Conservation (phyloP, 1,140 invertebrate species). For the Diplogasteroides magnus region DNA sequence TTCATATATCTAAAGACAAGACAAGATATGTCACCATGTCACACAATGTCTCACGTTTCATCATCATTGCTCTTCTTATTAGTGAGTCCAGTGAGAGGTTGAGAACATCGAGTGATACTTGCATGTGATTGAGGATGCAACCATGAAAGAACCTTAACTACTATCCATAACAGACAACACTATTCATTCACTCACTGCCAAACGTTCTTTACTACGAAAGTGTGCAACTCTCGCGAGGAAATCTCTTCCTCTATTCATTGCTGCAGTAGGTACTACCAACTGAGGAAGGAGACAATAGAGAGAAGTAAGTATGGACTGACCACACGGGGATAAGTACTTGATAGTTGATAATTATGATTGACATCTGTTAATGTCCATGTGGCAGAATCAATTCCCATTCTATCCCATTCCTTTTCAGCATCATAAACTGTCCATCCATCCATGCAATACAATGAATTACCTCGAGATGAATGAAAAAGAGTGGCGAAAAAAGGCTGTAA, state of each 20-base stretch:
- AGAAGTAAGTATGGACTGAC: no score
- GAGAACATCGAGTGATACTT: slow-evolving; percentile 87
- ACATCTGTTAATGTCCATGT: slow-evolving; percentile 90
- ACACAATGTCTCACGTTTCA: slow-evolving; percentile 36
- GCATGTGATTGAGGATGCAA: slow-evolving; percentile 92
- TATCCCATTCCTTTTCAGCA: slow-evolving; percentile 80
- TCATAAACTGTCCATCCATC: slow-evolving; percentile 96
- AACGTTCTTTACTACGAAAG: slow-evolving; percentile 76
- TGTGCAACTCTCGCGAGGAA: slow-evolving; percentile 74
- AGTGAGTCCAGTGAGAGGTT: slow-evolving; percentile 82
- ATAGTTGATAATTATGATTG: slow-evolving; percentile 87
- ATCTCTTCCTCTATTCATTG: slow-evolving; percentile 76
- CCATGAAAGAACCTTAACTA: slow-evolving; percentile 88
- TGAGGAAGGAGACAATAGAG: slow-evolving; percentile 39
- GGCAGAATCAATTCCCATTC: slow-evolving; percentile 82
- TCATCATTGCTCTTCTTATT: slow-evolving; percentile 40
- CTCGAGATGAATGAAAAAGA: no score
- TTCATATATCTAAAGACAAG: slow-evolving; percentile 72
- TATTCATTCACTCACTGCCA: slow-evolving; percentile 66
- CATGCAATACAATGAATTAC: no score
- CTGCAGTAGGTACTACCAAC: slow-evolving; percentile 64
- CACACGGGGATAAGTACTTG: slow-evolving; percentile 90
- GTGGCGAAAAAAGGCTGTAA: no score
- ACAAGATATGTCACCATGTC: no score
- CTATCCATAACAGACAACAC: neutral